A percentile compares a stretch with the other conserved stretches of the same genome.
phyloP scores from a whole-genome alignment of 2,113 vertebrate genomes.

The Colinus virginianus region DNA sequence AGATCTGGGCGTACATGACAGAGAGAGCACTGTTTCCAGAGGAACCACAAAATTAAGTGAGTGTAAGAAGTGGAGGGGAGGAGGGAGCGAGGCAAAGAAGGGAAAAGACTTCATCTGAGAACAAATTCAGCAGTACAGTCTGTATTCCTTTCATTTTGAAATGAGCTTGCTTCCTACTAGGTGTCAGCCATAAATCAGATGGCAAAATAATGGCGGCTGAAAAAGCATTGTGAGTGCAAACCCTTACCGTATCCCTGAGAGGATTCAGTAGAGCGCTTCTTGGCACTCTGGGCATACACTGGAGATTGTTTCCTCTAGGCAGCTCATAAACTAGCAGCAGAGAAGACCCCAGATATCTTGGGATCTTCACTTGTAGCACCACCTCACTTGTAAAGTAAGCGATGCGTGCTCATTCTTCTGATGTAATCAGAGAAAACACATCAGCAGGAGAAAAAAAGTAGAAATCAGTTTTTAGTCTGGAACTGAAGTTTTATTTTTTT shows the following conservation, averaged over 20 bases:
- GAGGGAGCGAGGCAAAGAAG: not conserved
- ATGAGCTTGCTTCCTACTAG: not conserved
- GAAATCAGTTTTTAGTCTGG: not conserved
- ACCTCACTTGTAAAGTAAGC: not conserved
- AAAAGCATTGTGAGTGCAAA: not conserved
- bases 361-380: not conserved
- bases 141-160: not conserved
- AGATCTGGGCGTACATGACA: conserved; percentile 6
- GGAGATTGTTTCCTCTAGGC: not conserved
- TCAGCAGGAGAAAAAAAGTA: not conserved
- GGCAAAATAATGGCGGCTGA: not conserved
- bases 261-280: not conserved
- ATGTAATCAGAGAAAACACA: not conserved
- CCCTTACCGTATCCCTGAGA: not conserved
- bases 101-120: not conserved
- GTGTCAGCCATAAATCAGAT: not conserved
- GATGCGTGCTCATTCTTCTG: not conserved
- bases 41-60: conserved; percentile 16
- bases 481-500: not conserved
- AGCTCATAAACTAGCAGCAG: not conserved
- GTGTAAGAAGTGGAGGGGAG: not conserved
- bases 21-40: conserved; percentile 28
- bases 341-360: not conserved
- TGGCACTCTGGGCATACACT: not conserved
- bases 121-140: not conserved